Base-by-base conservation (phyloP, 2,113 vertebrate genomes). In the Elephantulus edwardii region DNA sequence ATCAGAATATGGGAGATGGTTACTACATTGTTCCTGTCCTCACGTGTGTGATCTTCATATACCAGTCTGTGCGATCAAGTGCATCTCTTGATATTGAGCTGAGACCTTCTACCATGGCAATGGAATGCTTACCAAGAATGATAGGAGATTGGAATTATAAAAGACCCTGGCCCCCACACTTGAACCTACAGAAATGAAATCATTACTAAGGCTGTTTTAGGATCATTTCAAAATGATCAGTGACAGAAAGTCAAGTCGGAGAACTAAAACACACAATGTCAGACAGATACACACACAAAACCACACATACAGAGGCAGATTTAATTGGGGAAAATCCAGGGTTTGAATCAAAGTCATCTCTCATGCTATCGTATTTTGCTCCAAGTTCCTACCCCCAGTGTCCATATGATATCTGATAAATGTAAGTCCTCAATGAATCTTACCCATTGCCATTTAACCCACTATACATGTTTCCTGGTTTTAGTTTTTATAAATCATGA, bases 1-100 rank as follows among this genome's bases (percentile, higher is more conserved):
- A 0, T 2, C 4, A n/a, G 19, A 20, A 52, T 5, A 1, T 1
- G 8, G 30, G n/a, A 28, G 4, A 0, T 10, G 8, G 2, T 40
- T 17, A 6, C 4, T 4, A 72, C 9, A 3, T 8, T 46, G 4
- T 26, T 13, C 52, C 35, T 7, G 10, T 30, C 60, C 14, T 78
- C 28, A 0, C 8, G 6, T 6, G 3, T 42, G 3, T 26, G 28
- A 24, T 6, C 5, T 5, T 42, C 22, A 20, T 54, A 66, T 4
- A 12, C 60, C 46, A 48, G 56, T 10, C 13, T 14, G 8, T 9
- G 7, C 10, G 20, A 26, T 40, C 64, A 44, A 19, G 13, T 44
- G 42, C 6, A n/a, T 22, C 28, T 68, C 42, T 14, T 33, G 35
- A 40, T 9, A 33, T 0, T 33, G 40, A 60, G 6, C 50, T 24